Percentiles rank a stretch among this genome's conserved stretches.
Evolutionary conservation across 2,888 invertebrate genomes (phyloP).

Genomic region (Rhimphoctona megacephalus): DNA sequence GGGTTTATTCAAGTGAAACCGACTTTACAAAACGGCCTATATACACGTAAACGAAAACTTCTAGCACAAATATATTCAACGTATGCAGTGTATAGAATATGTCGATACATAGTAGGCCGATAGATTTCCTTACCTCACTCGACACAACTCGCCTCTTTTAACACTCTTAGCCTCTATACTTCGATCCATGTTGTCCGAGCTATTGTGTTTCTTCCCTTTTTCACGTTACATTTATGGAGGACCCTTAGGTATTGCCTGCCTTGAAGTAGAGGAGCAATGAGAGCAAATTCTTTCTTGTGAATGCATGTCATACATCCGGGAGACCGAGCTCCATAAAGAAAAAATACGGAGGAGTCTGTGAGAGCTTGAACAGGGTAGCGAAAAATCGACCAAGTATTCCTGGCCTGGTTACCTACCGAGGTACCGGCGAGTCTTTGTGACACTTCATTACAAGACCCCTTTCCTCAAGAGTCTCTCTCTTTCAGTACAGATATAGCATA

Average conservation of each 20-base stretch:
- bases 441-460: constrained; percentile 50
- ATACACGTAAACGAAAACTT: not conserved
- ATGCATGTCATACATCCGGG: constrained; percentile 39
- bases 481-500: constrained; percentile 5
- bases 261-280: constrained; percentile 19
- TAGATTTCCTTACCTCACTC: constrained; percentile 25
- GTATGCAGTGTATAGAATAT: constrained; percentile 1
- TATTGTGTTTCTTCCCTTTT: constrained; percentile 33
- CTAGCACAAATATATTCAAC: constrained; percentile 6
- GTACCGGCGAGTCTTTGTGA: constrained; percentile 44
- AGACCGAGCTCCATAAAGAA: constrained; percentile 39
- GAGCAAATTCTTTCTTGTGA: constrained; percentile 36
- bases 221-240: no score
- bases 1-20: constrained; percentile 54
- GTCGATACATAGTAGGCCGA: constrained; percentile 39
- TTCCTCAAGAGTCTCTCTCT: constrained; percentile 9
- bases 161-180: constrained; percentile 9
- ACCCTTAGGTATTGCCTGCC: constrained; percentile 32
- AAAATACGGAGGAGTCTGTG: not conserved
- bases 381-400: constrained; percentile 40
- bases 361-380: constrained; percentile 21
- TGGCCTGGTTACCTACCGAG: constrained; percentile 55
- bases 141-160: constrained; percentile 31
- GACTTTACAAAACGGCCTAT: constrained; percentile 16
- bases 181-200: constrained; percentile 35